Percentiles rank a stretch among this genome's conserved stretches.
Evolutionary conservation across 2,888 invertebrate species (phyloP).

Genomic region (Nomada goodeniana): DNA sequence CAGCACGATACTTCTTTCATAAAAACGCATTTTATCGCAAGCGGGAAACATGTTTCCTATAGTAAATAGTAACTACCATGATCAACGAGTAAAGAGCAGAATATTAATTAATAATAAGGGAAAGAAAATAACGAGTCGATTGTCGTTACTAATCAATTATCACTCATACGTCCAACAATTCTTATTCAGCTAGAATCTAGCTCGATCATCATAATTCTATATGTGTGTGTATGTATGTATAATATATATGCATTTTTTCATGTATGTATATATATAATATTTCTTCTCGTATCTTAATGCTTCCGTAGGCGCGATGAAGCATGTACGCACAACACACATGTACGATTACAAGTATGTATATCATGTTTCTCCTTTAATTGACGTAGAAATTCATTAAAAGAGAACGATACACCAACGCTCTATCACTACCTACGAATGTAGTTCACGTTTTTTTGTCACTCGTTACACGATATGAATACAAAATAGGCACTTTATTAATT

Average conservation of each 20-base stretch:
- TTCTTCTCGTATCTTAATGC: conserved; percentile 44
- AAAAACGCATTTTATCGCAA: neutral
- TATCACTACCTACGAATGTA: conserved; percentile 41
- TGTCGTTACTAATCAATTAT: conserved; percentile 53
- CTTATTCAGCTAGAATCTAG: conserved; percentile 25
- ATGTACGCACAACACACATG: conserved; percentile 14
- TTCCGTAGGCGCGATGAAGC: conserved; percentile 48
- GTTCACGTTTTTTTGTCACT: neutral
- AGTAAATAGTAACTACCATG: conserved; percentile 35
- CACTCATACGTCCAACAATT: conserved; percentile 54
- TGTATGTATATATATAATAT: conserved; percentile 37
- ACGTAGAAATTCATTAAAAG: conserved; percentile 32
- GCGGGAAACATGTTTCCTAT: conserved; percentile 11
- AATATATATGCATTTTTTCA: conserved; percentile 4
- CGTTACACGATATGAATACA: conserved; percentile 12
- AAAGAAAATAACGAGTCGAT: conserved; percentile 39
- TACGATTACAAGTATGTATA: conserved; percentile 18
- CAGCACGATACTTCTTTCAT: conserved; percentile 13
- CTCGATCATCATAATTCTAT: conserved; percentile 43
- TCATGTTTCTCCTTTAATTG: conserved; percentile 30
- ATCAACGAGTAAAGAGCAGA: conserved; percentile 57
- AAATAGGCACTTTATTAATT: conserved; percentile 27
- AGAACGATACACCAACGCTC: conserved; percentile 32
- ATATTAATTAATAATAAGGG: conserved; percentile 38
- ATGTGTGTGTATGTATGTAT: conserved; percentile 32